Base-by-base conservation (phyloP, 2,797 vertebrate species). In the Pantherophis alleghaniensis region DNA sequence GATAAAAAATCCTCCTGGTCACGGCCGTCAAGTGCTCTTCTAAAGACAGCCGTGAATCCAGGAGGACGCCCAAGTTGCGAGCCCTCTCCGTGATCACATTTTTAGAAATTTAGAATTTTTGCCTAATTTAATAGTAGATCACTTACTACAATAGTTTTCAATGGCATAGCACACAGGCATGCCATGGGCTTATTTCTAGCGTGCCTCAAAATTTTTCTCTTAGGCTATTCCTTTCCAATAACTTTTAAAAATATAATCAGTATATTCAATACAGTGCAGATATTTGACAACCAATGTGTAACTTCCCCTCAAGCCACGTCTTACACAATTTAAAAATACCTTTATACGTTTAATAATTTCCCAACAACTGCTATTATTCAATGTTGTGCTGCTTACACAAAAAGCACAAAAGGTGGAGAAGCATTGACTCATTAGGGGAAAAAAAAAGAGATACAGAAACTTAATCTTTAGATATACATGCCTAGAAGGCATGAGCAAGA, bases 391-490 rank as follows among this genome's bases (percentile, higher is more conserved):
- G 20, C 37, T 42, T 22, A 47, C 4, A 22, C 74, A 24, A 47
- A 42, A 83, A 55, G 55, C 11, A 55, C 11, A 55, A 13, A 14
- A 83, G 9, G 20, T 47, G 37, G 32, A 42, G 69, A 42, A 22
- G 32, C 74, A 42, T 22, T 83, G 74, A 83, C 37, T 47, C 37
- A 83, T 10, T 24, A 24, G 5, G 4, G 7, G 0, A 14, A 0
- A 16, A 16, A 53, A 11, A 57, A 10, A 61, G 63, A 63, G 53
- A 53, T 91, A 24, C 13, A 83, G 7, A n/a, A n/a, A 61, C 26
- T 57, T 56, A 91, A 94, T 51, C 90, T 92, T 91, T 91, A 89
- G 89, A 37, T 66, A 28, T 57, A 32, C 10, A 60, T 89, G 66
- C 53, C 91, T 89, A 55, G 28, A 66, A 91, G 63, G 90, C 47